These are phyloP conservation scores for Meandrina meandrites DNA, from an alignment of 92 coral and sea anemone genomes.

Conservation along the genomic window DNA sequence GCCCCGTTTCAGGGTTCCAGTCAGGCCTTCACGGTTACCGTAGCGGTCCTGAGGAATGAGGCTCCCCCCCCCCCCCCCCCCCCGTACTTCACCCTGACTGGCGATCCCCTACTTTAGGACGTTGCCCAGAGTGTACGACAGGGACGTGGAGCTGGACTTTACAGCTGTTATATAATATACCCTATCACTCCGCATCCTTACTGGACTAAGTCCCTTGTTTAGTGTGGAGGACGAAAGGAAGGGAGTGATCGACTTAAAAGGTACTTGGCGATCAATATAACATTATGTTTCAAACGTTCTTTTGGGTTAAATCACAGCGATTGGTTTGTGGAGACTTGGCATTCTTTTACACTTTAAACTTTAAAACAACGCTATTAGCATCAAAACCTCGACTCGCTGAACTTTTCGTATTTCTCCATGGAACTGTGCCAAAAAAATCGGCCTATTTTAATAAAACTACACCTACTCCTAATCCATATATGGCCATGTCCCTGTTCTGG, in stretches of 20 bases:
- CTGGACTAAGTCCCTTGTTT: background rate
- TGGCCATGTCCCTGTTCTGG: slow-evolving; percentile 7
- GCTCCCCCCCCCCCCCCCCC: no score
- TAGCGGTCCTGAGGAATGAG: no score
- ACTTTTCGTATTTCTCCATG: slow-evolving; percentile 28
- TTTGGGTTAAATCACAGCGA: slow-evolving; percentile 23
- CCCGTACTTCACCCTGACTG: no score
- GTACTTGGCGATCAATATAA: slow-evolving; percentile 5
- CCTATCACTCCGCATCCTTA: slow-evolving; percentile 5
- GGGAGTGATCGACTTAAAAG: background rate
- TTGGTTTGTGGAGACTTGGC: slow-evolving; percentile 11
- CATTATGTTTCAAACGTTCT: background rate
- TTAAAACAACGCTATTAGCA: slow-evolving; percentile 15
- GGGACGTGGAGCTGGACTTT: no score
- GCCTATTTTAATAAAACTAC: slow-evolving; percentile 13
- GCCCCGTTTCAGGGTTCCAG: no score
- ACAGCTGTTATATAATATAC: background rate
- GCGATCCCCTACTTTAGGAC: no score
- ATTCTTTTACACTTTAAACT: slow-evolving; percentile 16
- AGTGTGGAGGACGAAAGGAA: slow-evolving; percentile 1
- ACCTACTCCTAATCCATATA: background rate
- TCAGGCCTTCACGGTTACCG: no score
- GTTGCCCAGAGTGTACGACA: no score
- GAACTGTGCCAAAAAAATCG: slow-evolving; percentile 27
- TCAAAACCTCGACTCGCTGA: slow-evolving; percentile 24